Evolutionary conservation across 2,113 vertebrate species (phyloP), one percentile per base, ranked within the genome.

Genomic region (Conger conger): DNA sequence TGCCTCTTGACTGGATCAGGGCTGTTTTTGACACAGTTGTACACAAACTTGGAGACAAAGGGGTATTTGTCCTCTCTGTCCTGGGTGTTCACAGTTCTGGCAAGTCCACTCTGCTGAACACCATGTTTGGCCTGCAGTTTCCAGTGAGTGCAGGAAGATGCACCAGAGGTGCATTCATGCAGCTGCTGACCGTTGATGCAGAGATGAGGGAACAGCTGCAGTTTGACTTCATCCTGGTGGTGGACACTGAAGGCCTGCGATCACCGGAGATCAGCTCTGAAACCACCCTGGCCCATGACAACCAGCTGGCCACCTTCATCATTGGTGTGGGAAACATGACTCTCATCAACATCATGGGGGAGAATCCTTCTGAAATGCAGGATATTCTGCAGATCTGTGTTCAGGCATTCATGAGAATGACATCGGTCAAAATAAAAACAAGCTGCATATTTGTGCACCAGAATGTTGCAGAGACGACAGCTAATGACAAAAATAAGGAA

Each of bases 1-100:
- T 96, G 15, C 94, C 96, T 1, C 81, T 96, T 54, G 92, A 85
- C 83, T 97, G 96, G 96, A 89, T 97, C 73, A 95, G 86, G 0
- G 94, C 94, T 78, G 93, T 97, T 38, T 93, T 38, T 0, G 37
- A 78, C 81, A 93, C 86, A 36, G 86, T 93, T 37, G 88, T 89
- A 20, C 85, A 91, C 17, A 93, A 90, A 83, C 91, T 92, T 35
- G 89, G 89, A 23, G 86, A 92, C 20, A 85, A 87, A 60, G 89
- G 86, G 7, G 86, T 95, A 36, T 88, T 92, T 50, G 93, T 95
- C 11, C 78, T 95, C 20, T 93, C 93, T 0, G 89, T 91, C 0
- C 86, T 95, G 60, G 93, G 93, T 0, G 87, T 91, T 0, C 93
- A 94, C 0, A 94, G 93, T 86, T 94, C 93, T 0, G 94, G 94